phyloP scores from a whole-genome alignment of 2,113 vertebrate genomes.

The Cryptomyrus ogoouensis region DNA sequence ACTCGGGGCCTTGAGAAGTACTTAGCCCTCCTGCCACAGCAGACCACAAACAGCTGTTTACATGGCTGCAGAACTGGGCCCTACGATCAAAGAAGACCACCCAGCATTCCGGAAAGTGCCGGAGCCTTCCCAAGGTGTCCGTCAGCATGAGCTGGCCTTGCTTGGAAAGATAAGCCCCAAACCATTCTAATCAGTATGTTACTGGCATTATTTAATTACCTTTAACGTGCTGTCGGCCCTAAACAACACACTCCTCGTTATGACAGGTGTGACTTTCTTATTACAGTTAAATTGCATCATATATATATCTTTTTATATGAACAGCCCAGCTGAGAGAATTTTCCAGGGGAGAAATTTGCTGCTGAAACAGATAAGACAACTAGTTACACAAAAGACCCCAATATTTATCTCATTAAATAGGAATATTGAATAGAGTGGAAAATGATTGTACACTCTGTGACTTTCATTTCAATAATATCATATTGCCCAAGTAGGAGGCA shows the following conservation, averaged over 20 bases:
- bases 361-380: background rate
- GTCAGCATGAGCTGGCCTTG: background rate
- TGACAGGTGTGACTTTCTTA: background rate
- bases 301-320: background rate
- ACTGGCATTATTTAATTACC: background rate
- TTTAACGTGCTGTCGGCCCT: background rate
- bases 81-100: background rate
- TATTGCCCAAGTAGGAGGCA: background rate
- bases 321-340: background rate
- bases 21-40: background rate
- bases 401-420: constrained; percentile 1
- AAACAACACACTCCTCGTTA: background rate
- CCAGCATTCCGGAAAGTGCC: background rate
- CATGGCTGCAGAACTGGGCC: background rate
- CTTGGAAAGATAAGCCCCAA: background rate
- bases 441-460: background rate
- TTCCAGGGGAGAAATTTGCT: background rate
- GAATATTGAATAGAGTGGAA: background rate
- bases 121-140: background rate
- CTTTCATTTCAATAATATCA: background rate
- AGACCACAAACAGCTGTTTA: constrained; percentile 8
- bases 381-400: background rate
- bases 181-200: background rate
- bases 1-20: background rate
- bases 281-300: background rate